Base-by-base conservation (phyloP, 1,140 invertebrate genomes). In the Drosophila athabasca region DNA sequence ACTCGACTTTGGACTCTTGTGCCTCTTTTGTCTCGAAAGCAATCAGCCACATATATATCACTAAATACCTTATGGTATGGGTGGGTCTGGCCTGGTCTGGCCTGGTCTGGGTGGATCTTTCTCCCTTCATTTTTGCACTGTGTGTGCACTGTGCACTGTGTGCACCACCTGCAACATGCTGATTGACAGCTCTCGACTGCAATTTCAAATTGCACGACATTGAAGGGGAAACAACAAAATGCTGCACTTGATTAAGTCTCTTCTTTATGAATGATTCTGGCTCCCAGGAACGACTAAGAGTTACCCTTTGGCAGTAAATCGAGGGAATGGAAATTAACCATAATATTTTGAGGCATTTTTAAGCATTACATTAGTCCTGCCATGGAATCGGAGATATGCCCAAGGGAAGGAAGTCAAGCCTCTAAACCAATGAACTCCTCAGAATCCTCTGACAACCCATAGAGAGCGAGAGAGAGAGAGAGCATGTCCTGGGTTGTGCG, bases 21-120 rank as follows among this genome's bases (percentile, higher is more conserved):
- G 19, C 54, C 49, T 52, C 77, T 81, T 85, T 85, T 85, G 82
- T 88, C 82, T 62, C 11, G 52, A 39, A 52, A 69, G 41, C 59
- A 74, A 74, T 74, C 71, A 74, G 71, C 53, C 53, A 44, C 71
- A 66, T 74, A 69, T 74, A 69, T 69, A 74, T 26, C 24, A 53
- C 69, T 41, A 29, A 71, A 71, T 71, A 54, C 69, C 53, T 46
- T 74, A 49, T 31, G 31, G 8, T 31, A 8, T 31, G 31, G 31
- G 8, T 9, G 31, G 29, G 31, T 11, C 35, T 39, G 31, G 1
- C 3, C 35, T 11, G 8, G 35, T 39, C 35, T 39, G 31, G 31
- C 1, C 31, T 35, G 48, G 52, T 59, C 15, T 26, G 60, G 52
- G 35, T 35, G 64, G 19, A 69, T 68, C 58, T 62, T 51, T 59